A percentile compares a stretch with the other conserved stretches of the same genome.
phyloP scores from a whole-genome alignment of 2,888 invertebrate species.

The Drosophila limbata region DNA sequence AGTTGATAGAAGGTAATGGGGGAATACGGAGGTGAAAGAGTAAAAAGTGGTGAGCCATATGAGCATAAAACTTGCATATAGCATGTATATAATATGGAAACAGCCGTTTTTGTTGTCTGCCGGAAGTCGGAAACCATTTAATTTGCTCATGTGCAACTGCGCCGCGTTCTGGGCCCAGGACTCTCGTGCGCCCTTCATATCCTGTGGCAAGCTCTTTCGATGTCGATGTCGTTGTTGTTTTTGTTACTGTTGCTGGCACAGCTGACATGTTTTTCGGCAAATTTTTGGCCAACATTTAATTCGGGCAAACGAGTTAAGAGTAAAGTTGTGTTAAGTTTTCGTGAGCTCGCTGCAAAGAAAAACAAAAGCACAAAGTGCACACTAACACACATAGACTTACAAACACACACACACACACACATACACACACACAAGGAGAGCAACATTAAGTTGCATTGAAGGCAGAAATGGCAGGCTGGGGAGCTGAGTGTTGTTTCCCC shows the following conservation, averaged over 20 bases:
- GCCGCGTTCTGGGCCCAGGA: slow-evolving; percentile 40
- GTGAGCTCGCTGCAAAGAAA: slow-evolving; percentile 60
- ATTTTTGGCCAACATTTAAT: slow-evolving; percentile 77
- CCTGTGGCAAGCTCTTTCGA: slow-evolving; percentile 55
- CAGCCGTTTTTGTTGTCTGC: slow-evolving; percentile 75
- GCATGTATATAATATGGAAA: slow-evolving; percentile 51
- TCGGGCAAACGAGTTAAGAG: slow-evolving; percentile 80
- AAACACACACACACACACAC: neutral
- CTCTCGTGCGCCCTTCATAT: slow-evolving; percentile 38
- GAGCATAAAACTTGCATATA: slow-evolving; percentile 66
- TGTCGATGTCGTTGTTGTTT: neutral
- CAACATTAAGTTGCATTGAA: neutral
- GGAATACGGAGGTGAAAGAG: neutral
- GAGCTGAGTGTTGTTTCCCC: slow-evolving; percentile 36
- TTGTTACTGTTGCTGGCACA: slow-evolving; percentile 12
- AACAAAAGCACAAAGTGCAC: slow-evolving; percentile 67
- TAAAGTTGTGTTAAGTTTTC: slow-evolving; percentile 79
- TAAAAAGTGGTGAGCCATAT: slow-evolving; percentile 44
- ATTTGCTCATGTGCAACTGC: slow-evolving; percentile 79
- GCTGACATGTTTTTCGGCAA: slow-evolving; percentile 52
- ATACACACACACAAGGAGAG: neutral
- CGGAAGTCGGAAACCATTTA: slow-evolving; percentile 80
- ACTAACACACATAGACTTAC: slow-evolving; percentile 10
- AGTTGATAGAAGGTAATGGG: neutral
- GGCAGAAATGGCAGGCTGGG: slow-evolving; percentile 6